phyloP scores from a whole-genome alignment of 1,140 invertebrate genomes.

The Riptortus pedestris region DNA sequence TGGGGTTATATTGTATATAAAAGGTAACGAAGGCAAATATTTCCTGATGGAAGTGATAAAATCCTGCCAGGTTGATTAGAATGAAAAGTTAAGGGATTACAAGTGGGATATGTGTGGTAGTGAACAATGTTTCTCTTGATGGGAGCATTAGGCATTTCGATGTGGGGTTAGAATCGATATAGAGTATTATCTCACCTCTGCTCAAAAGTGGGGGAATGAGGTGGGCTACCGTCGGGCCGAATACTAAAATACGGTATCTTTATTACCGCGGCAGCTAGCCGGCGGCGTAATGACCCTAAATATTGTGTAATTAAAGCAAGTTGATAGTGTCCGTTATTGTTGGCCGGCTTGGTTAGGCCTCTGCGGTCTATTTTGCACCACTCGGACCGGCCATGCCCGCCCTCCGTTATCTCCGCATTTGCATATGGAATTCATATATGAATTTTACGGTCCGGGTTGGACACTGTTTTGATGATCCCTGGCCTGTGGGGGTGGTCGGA shows the following conservation, averaged over 20 bases:
- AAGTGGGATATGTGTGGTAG: too few species aligned
- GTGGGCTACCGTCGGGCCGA: too few species aligned
- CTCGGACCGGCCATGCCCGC: background rate
- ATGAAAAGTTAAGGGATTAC: too few species aligned
- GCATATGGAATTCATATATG: constrained; percentile 23
- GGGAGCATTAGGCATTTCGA: background rate
- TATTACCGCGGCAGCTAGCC: background rate
- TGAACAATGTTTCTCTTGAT: background rate
- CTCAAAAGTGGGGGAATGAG: too few species aligned
- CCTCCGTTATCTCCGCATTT: constrained; percentile 7
- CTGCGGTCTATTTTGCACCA: constrained; percentile 3
- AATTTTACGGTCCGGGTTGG: constrained; percentile 15
- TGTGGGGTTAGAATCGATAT: background rate
- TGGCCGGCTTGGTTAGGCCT: background rate
- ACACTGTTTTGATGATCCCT: constrained; percentile 18
- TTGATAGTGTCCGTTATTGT: constrained; percentile 20
- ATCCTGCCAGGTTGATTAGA: too few species aligned
- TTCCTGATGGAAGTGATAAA: too few species aligned
- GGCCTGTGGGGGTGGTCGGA: too few species aligned
- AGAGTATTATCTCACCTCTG: constrained; percentile 1
- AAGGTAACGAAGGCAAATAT: too few species aligned
- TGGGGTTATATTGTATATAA: too few species aligned
- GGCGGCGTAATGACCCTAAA: constrained; percentile 20
- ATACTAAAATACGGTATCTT: constrained; percentile 25
- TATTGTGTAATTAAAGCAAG: constrained; percentile 25